Evolutionary conservation across 2,797 vertebrate species (phyloP), one percentile per base, ranked within the genome.

Genomic region (Rhinoraja longicauda): DNA sequence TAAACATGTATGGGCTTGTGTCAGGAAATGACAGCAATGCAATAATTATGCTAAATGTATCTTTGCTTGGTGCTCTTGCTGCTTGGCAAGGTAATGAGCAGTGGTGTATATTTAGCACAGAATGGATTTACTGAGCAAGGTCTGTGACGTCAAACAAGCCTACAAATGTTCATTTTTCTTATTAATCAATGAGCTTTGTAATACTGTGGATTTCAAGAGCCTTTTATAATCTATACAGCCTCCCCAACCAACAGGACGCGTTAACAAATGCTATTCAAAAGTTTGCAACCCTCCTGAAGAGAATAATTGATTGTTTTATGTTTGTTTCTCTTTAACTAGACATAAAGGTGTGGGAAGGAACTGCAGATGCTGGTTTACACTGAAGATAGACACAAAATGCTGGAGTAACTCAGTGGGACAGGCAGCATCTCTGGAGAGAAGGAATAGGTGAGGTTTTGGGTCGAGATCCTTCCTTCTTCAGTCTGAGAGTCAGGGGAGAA

Each of bases 71-170:
- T 39, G 29, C 29, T 64, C n/a, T 64, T 39, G 36, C 62, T 88
- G 84, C 84, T 88, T 7, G 15, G 84, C 59, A 88, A 32, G 15
- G 5, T 88, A 32, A 88, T 64, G 29, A 64, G 57, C 62, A 19
- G 59, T 67, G 84, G 8, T 88, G n/a, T 67, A 88, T 36, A 67
- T 67, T 88, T 88, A 67, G 84, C 84, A 88, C 59, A 88, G 21
- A 19, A 21, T 88, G 84, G n/a, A 36, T 64, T 88, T 88, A 32
- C 36, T 88, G n/a, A 21, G n/a, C 59, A 8, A 19, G 67, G n/a
- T 88, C 17, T 32, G 36, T 88, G 84, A 88, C 59, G 21, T 67
- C 84, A 88, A 62, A 67, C 17, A 64, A 64, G 32, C 84, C 26
- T 32, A 64, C 32, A 62, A 67, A 62, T n/a, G 64, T 88, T 67